phyloP scores from a whole-genome alignment of 2,113 vertebrate genomes.

The Thomomys bottae region DNA sequence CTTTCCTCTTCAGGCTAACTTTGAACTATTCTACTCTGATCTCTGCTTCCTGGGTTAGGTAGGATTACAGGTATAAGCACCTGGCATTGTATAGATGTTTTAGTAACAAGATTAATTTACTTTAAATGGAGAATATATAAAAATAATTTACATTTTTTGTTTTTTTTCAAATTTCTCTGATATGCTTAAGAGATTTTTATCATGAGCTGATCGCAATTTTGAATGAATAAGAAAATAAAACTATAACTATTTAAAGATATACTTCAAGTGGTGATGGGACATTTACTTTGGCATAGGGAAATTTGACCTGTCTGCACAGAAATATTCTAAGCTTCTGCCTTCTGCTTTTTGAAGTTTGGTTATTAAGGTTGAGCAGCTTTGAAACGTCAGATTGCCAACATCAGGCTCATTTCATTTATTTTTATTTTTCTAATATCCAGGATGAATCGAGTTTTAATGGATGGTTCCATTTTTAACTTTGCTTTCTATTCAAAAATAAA shows the following conservation, averaged over 20 bases:
- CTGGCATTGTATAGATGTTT: background rate
- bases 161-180: conserved; percentile 48
- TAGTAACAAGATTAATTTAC: conserved; percentile 49
- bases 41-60: too few relatives aligned
- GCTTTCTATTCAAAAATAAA: conserved; percentile 69
- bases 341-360: conserved; percentile 71
- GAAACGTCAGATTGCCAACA: conserved; percentile 65
- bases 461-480: conserved; percentile 64
- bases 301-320: conserved; percentile 60
- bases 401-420: conserved; percentile 68
- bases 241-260: conserved; percentile 67
- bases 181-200: conserved; percentile 62
- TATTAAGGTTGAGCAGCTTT: conserved; percentile 67
- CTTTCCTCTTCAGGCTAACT: too few relatives aligned
- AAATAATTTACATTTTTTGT: conserved; percentile 65
- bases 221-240: conserved; percentile 64
- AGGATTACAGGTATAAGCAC: too few relatives aligned
- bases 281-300: conserved; percentile 60
- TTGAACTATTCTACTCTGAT: too few relatives aligned
- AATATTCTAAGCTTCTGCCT: conserved; percentile 55
- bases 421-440: conserved; percentile 64
- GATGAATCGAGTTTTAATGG: conserved; percentile 69
- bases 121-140: conserved; percentile 53
- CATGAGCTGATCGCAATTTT: conserved; percentile 55
- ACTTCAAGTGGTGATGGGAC: conserved; percentile 46